phyloP scores from a whole-genome alignment of 1,140 invertebrate genomes.

The Zeugodacus cucurbitae region DNA sequence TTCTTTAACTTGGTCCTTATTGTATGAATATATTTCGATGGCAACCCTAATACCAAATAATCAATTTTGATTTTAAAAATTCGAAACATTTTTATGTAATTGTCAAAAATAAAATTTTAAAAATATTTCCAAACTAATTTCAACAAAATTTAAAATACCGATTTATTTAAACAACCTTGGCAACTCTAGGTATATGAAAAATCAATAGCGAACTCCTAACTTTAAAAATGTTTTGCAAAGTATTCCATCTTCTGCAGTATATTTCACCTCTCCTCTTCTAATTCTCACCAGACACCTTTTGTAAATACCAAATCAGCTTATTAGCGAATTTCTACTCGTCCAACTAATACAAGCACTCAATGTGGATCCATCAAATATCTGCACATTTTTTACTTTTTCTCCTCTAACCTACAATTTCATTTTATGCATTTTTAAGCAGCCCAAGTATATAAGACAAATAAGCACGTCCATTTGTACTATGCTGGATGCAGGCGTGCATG shows the following conservation, averaged over 20 bases:
- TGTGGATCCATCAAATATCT: not conserved
- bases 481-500: not conserved
- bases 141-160: too few species aligned
- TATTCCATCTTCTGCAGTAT: not conserved
- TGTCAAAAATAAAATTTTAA: too few species aligned
- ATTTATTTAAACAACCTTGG: too few species aligned
- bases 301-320: not conserved
- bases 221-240: not conserved
- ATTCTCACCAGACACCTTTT: not conserved
- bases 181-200: too few species aligned
- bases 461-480: not conserved
- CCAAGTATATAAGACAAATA: not conserved
- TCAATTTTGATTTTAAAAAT: too few species aligned
- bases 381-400: not conserved
- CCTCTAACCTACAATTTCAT: not conserved
- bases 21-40: too few species aligned
- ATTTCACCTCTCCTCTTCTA: not conserved
- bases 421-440: conserved; percentile 14
- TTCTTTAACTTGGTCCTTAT: too few species aligned
- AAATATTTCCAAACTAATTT: too few species aligned
- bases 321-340: not conserved
- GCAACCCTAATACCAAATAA: too few species aligned
- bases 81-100: too few species aligned
- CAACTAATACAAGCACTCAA: not conserved
- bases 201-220: too few species aligned